Base-by-base conservation (phyloP, 1,140 invertebrate species). In the Rhysida immarginata region DNA sequence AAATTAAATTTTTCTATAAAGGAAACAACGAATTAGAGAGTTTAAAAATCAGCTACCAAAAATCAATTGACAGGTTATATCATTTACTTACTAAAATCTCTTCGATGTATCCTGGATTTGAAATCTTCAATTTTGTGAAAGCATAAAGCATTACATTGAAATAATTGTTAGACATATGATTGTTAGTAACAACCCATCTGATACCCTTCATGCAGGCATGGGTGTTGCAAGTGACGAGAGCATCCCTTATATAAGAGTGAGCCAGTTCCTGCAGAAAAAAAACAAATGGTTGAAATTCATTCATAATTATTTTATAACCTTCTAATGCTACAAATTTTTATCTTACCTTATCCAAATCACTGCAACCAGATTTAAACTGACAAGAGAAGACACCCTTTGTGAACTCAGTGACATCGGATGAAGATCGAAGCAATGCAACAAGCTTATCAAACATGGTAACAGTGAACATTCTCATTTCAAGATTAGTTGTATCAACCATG, bases 171-270 rank as follows among this genome's bases (percentile, higher is more conserved):
- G 44, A 49, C 16, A 59, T 46, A 16, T 60, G 43, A 14, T 50
- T 42, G 2, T 23, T 41, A 27, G 26, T 18, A 21, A 44, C 53
- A 24, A 60, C 26, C 42, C 43, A 14, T 1, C 42, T 20, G 1
- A 60, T 1, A 14, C 46, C 59, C 52, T 60, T 26, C 1, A 58
- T 29, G 21, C 59, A 60, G 5, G 57, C 26, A 20, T 48, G 18
- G 26, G 35, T 58, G 43, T 58, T 60, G 26, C 59, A 60, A 13
- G 53, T 51, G 1, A 60, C 52, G 8, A 60, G 26, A 26, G 59
- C 57, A 56, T 60, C 56, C 2, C 41, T 55, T 1, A 56, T 13
- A 18, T 26, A 60, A 16, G 35, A 18, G 23, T 53, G 26, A 14
- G 48, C 43, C 1, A 60, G 27, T 1, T 56, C 53, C 59, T 60